Evolutionary conservation across 2,113 vertebrate genomes (phyloP).

Genomic region (Bothrops jararaca): DNA sequence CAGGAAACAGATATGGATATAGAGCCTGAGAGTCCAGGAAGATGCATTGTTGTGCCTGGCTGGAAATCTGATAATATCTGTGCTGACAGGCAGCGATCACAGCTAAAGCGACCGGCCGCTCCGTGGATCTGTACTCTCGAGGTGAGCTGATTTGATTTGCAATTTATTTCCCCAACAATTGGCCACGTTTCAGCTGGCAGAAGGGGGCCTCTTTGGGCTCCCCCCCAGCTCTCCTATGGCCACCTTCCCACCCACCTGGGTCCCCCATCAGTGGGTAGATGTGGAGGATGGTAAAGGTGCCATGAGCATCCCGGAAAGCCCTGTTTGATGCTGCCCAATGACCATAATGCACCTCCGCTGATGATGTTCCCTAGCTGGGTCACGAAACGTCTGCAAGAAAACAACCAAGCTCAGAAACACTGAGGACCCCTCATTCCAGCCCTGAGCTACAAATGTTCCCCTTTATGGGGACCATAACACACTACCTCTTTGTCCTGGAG

Average conservation of each 20-base stretch:
- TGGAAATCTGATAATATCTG: neutral
- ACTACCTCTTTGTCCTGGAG: neutral
- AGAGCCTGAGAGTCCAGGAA: neutral
- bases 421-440: neutral
- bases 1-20: neutral
- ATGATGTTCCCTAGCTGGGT: neutral
- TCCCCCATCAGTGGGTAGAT: neutral
- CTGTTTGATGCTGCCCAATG: neutral
- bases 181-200: neutral
- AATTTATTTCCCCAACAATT: neutral
- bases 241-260: no score
- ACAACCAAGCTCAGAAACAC: neutral
- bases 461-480: neutral
- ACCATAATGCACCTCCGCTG: no score
- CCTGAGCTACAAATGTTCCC: neutral
- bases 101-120: neutral
- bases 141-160: neutral
- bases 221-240: neutral
- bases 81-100: neutral
- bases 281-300: neutral
- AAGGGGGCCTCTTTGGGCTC: neutral
- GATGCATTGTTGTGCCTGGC: neutral
- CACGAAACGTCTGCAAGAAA: neutral
- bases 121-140: neutral
- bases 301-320: neutral